phyloP scores from a whole-genome alignment of 2,888 invertebrate genomes.

The Saturnia pavonia region DNA sequence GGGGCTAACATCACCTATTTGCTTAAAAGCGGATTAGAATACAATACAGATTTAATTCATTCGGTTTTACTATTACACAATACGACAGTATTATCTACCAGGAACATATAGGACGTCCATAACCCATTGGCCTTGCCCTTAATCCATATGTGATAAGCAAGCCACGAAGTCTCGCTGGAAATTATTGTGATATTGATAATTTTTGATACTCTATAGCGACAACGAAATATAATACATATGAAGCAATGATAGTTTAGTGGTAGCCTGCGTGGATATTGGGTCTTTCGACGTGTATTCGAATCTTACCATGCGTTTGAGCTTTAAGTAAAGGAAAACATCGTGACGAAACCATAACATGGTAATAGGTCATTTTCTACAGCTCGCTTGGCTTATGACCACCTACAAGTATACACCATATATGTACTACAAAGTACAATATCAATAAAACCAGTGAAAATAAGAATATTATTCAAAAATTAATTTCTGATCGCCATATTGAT shows the following conservation, averaged over 20 bases:
- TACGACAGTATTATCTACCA: conserved; percentile 3
- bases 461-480: not conserved
- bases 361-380: no score
- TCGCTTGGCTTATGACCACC: no score
- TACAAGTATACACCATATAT: no score
- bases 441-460: no score
- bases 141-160: conserved; percentile 50
- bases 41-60: conserved; percentile 35
- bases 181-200: conserved; percentile 8
- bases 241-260: not conserved
- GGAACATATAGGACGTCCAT: conserved; percentile 36
- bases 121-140: conserved; percentile 63
- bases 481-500: not conserved
- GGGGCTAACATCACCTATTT: no score
- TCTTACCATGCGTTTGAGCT: not conserved
- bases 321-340: no score
- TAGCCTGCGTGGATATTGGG: not conserved
- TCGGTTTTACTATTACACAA: conserved; percentile 22
- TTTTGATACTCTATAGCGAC: no score
- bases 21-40: conserved; percentile 42
- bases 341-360: no score
- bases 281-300: not conserved
- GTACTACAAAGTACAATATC: no score
- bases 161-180: conserved; percentile 19
- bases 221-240: not conserved